A percentile compares a stretch with the other conserved stretches of the same genome.
Conservation (phyloP, 1,140 invertebrate species). For the Drosophila pandora region DNA sequence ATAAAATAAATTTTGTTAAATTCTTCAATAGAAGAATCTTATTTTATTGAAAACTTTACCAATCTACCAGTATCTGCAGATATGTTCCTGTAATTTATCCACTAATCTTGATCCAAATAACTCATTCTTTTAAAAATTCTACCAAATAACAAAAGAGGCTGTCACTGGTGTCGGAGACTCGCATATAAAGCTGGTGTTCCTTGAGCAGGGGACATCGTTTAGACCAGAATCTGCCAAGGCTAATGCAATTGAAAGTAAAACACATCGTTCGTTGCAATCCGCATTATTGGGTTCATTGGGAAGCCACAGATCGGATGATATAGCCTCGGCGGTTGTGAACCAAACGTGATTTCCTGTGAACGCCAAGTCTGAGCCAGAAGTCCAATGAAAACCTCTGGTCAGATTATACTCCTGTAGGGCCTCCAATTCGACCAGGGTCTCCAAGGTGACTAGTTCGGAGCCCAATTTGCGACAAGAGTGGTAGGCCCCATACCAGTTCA, state of each 20-base stretch:
- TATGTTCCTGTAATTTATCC: no score
- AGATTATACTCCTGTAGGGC: neutral
- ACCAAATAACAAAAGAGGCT: neutral
- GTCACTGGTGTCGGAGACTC: neutral
- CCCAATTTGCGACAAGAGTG: neutral
- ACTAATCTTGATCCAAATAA: no score
- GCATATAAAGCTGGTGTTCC: neutral
- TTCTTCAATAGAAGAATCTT: no score
- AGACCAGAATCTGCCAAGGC: neutral
- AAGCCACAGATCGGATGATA: neutral
- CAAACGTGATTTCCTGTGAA: neutral
- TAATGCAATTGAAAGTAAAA: neutral
- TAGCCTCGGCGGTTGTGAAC: neutral
- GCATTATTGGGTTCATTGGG: constrained; percentile 1
- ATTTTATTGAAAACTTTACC: no score
- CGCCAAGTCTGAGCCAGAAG: neutral
- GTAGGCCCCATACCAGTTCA: neutral
- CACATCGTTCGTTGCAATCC: neutral
- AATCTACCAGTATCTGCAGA: no score
- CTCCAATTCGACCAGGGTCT: neutral
- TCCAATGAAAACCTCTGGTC: neutral
- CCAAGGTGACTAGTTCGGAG: neutral
- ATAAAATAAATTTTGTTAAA: neutral
- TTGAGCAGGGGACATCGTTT: neutral
- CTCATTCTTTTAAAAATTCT: neutral